Evolutionary conservation across 2,888 invertebrate species (phyloP), one percentile per base, ranked within the genome.

Genomic region (Coenonympha glycerion): DNA sequence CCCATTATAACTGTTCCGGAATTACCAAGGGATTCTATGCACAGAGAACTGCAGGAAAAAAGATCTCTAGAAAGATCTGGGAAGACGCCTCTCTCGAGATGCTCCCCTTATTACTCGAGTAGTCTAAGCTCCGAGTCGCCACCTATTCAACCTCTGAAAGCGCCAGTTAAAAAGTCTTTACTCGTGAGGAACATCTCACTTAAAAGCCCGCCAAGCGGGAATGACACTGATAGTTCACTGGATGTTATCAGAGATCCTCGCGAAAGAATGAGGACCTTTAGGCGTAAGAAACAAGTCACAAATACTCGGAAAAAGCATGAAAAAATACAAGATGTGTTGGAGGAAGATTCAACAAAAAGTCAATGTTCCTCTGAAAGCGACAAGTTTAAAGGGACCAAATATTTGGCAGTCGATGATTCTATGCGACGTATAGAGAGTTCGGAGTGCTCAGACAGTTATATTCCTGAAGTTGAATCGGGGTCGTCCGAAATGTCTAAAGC

Each of bases 81-180:
- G 31, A 89, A 90, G 65, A 87, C 87, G 11, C 88, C 89, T 58
- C 73, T 92, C 22, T 88, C 91, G 0, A 91, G 92, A 68, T 92
- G 92, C 66, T 92, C 92, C 1, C 92, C 92, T 0, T 92, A 92
- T 68, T 92, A 92, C 71, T 92, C 92, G 21, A 92, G 92, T 65
- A 92, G 92, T 64, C 77, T 92, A 31, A 92, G 92, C 68, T 92
- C 92, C 0, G 92, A 92, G 62, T 92, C 92, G 19, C 92, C 92
- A 2, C 92, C 92, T 1, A 90, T 92, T 70, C 89, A 90, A 51
- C 88, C 91, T 24, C 87, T 90, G 40, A 91, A 92, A 63, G 90
- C 90, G 4, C 89, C 91, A 0, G 90, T 90, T 13, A 92, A 92
- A 72, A 90, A 90, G 45, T 90, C 91, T 0, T 65, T 91, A 22